Conservation (phyloP, 2,888 invertebrate species). For the Phragmatobia fuliginosa region DNA sequence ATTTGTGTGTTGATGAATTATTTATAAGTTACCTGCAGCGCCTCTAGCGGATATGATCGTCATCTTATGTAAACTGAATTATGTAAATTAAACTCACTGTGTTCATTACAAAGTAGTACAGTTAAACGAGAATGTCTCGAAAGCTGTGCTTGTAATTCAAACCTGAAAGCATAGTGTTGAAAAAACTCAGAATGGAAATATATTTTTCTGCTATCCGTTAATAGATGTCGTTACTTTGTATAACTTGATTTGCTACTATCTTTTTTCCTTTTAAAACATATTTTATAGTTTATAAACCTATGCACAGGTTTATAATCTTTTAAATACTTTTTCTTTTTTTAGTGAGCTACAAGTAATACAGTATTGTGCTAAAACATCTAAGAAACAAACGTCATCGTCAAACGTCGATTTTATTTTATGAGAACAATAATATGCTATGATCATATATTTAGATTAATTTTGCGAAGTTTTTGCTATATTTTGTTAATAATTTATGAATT, state of each 20-base stretch:
- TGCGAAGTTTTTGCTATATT: not conserved
- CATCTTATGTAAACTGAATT: no score
- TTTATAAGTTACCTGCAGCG: no score
- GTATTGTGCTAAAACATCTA: no score
- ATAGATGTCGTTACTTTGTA: conserved; percentile 13
- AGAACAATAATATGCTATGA: not conserved
- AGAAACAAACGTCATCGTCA: not conserved
- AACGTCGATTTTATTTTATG: not conserved
- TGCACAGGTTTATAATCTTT: no score
- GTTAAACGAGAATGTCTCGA: no score
- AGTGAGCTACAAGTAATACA: no score
- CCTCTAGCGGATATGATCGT: no score
- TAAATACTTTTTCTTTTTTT: no score
- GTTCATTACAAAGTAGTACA: no score
- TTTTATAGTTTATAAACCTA: no score
- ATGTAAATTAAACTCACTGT: no score
- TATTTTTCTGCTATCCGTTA: conserved; percentile 8
- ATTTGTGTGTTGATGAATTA: no score
- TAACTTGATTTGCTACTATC: not conserved
- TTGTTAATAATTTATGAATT: not conserved
- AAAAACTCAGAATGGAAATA: not conserved
- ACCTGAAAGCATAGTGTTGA: not conserved
- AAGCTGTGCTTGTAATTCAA: not conserved
- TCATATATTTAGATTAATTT: not conserved
- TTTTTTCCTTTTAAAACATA: not conserved